Evolutionary conservation across 1,140 invertebrate genomes (phyloP).

Genomic region (Diachasma alloeum): DNA sequence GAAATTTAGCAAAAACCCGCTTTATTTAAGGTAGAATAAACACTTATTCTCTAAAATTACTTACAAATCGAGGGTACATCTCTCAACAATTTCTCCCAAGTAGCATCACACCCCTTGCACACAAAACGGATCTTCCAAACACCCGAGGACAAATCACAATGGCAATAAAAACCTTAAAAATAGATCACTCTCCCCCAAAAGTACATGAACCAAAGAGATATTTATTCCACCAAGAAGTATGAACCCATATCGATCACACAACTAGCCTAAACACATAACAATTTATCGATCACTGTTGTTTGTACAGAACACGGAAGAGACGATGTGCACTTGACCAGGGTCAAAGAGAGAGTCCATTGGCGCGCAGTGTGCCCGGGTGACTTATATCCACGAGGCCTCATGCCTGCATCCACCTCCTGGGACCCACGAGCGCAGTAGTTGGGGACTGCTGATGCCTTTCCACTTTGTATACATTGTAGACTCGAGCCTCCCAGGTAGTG

Average conservation of each 20-base stretch:
- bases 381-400: slow-evolving; percentile 54
- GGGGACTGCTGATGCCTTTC: background rate
- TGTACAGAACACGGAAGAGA: slow-evolving; percentile 34
- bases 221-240: background rate
- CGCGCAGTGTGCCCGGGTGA: slow-evolving; percentile 43
- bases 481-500: background rate
- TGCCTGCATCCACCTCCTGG: slow-evolving; percentile 36
- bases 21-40: no score
- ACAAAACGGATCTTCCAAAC: background rate
- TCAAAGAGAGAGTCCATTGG: slow-evolving; percentile 61
- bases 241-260: slow-evolving; percentile 22
- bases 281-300: slow-evolving; percentile 16
- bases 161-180: background rate
- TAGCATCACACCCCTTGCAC: slow-evolving; percentile 42
- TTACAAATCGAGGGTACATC: slow-evolving; percentile 58
- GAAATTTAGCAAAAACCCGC: no score
- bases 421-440: background rate
- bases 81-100: slow-evolving; percentile 38
- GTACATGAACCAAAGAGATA: background rate
- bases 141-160: slow-evolving; percentile 12
- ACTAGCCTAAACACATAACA: background rate
- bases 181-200: background rate
- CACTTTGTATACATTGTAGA: background rate
- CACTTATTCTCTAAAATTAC: slow-evolving; percentile 35
- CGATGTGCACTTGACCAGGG: slow-evolving; percentile 56